A percentile compares a stretch with the other conserved stretches of the same genome.
Evolutionary conservation across 1,140 invertebrate species (phyloP).

Genomic region (Phthorimaea operculella): DNA sequence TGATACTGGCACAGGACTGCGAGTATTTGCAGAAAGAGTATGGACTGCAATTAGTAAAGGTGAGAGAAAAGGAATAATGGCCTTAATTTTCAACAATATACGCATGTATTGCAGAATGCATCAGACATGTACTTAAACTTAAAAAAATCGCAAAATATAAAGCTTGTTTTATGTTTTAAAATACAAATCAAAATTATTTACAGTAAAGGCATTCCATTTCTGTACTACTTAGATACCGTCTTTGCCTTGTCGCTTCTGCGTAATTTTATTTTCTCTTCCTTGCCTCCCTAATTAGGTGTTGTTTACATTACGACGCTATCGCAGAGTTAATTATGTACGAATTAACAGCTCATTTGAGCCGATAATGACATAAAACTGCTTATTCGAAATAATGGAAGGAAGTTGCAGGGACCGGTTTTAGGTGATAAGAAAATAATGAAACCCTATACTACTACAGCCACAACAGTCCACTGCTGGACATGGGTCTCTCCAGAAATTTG

Average conservation of each 20-base stretch:
- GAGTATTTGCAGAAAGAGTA: no score
- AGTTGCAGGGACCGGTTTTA: neutral
- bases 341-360: slow-evolving; percentile 48
- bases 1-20: no score
- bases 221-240: neutral
- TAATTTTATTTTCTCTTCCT: neutral
- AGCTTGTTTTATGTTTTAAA: no score
- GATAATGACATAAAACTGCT: slow-evolving; percentile 31
- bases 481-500: no score
- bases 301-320: slow-evolving; percentile 33
- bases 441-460: no score
- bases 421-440: slow-evolving; percentile 15
- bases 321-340: slow-evolving; percentile 34
- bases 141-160: no score
- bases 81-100: no score
- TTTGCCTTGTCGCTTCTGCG: neutral
- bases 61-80: no score
- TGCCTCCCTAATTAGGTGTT: slow-evolving; percentile 20
- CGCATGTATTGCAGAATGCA: no score
- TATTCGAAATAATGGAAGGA: slow-evolving; percentile 18
- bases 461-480: no score
- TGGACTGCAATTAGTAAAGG: no score
- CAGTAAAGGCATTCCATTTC: neutral
- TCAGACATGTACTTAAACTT: no score
- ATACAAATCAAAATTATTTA: neutral